Evolutionary conservation across 2,797 vertebrate genomes (phyloP), one percentile per base, ranked within the genome.

Genomic region (Chromis chromis): DNA sequence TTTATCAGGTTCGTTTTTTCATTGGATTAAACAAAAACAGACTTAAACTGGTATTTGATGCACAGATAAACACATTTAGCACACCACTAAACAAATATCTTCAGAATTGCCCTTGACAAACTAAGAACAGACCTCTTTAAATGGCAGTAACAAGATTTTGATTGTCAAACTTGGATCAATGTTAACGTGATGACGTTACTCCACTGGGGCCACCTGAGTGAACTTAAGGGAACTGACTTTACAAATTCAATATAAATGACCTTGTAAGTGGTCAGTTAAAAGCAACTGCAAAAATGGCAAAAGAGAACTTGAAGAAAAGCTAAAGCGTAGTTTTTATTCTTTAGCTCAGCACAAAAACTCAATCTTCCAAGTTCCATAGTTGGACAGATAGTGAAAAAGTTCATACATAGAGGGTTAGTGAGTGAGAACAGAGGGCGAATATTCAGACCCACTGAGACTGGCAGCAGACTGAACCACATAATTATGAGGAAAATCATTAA

Each of bases 401-500:
- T 44, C 42, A 44, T 16, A 4, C 40, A 44, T 17, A 5, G 11
- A 44, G 40, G 40, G 17, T 6, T 44, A 6, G 17, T 19, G 14
- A 17, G 4, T 44, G 40, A 17, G 5, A 44, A 16, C 40, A 17
- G 40, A 16, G 6, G 7, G 31, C 7, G 6, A 36, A 36, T 10
- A 36, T 10, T 10, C 33, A 36, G 33, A 36, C 33, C 33, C 33
- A 12, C 10, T 36, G 33, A 36, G 33, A 11, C 33, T 1, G 7
- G 42, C 17, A 2, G 17, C 42, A 44, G 16, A 19, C 2, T 19
- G 42, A 19, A 44, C 42, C 42, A 19, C 17, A 8, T 44, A 44
- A 44, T 28, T 52, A 33, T 2, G 46, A 63, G 42, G 14, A 24
- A 63, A 72, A 39, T 63, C 28, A 63, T 21, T 62, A 48, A 71